Conservation (phyloP, 2,888 invertebrate genomes). For the Anorthoa munda region DNA sequence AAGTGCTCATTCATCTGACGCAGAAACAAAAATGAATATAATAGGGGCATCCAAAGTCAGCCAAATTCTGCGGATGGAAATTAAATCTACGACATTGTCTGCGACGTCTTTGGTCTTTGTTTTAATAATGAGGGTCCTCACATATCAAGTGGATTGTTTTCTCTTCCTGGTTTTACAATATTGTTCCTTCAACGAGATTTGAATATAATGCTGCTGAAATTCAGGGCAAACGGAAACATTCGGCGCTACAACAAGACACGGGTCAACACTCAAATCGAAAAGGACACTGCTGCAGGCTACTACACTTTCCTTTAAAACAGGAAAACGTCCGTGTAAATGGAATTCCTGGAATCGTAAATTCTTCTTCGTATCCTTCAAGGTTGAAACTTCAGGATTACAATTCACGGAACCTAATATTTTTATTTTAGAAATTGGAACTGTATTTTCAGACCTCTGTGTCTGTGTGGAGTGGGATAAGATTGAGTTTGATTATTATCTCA, state of each 20-base stretch:
- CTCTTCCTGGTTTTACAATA: not conserved
- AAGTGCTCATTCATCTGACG: slow-evolving; percentile 64
- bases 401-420: not conserved
- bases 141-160: slow-evolving; percentile 4
- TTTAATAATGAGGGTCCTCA: slow-evolving; percentile 27
- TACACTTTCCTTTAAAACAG: slow-evolving; percentile 1
- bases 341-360: not conserved
- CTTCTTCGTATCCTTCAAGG: not conserved
- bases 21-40: slow-evolving; percentile 65
- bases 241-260: slow-evolving; percentile 5
- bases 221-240: slow-evolving; percentile 1
- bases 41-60: slow-evolving; percentile 44
- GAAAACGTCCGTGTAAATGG: slow-evolving; percentile 1
- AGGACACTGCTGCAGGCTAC: not conserved
- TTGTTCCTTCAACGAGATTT: not conserved
- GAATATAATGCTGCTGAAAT: not conserved
- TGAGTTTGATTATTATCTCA: no score
- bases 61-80: slow-evolving; percentile 34
- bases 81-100: slow-evolving; percentile 25
- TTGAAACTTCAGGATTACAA: not conserved
- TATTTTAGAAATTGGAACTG: no score
- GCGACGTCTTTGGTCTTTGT: slow-evolving; percentile 25
- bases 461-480: no score
- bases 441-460: no score
- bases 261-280: slow-evolving; percentile 33